Conservation (phyloP, 2,888 invertebrate genomes). For the Xestia c-nigrum region DNA sequence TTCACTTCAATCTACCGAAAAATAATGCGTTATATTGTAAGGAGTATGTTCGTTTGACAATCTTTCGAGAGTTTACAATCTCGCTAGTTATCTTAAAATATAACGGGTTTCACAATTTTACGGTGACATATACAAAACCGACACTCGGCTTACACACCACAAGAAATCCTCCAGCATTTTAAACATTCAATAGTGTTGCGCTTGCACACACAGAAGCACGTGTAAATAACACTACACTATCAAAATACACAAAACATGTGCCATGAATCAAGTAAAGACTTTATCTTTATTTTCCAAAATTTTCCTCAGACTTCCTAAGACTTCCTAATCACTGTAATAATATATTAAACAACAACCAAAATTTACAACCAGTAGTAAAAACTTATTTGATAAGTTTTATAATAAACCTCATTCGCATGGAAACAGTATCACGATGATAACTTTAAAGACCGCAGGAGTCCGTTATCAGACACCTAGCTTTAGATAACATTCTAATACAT, state of each 20-base stretch:
- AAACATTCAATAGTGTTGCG: background rate
- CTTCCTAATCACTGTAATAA: constrained; percentile 23
- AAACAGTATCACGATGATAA: constrained; percentile 8
- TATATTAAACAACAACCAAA: constrained; percentile 18
- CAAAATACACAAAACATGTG: background rate
- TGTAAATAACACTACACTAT: background rate
- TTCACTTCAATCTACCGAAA: too few species aligned
- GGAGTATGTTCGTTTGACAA: too few species aligned
- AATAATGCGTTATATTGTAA: too few species aligned
- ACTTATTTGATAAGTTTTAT: constrained; percentile 22
- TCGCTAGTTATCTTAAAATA: too few species aligned
- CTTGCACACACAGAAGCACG: background rate
- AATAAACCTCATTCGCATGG: constrained; percentile 3
- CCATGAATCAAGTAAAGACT: background rate
- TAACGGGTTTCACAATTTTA: too few species aligned
- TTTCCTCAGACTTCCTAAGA: constrained; percentile 21
- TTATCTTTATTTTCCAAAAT: constrained; percentile 25
- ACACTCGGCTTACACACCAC: too few species aligned
- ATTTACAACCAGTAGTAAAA: constrained; percentile 38
- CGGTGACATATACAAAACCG: too few species aligned
- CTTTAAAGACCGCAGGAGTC: constrained; percentile 37
- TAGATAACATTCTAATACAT: constrained; percentile 39
- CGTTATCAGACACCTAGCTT: constrained; percentile 39
- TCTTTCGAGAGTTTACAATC: too few species aligned
- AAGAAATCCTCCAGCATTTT: background rate